phyloP scores from a whole-genome alignment of 2,888 invertebrate species.

The Leptinotarsa haldemani region DNA sequence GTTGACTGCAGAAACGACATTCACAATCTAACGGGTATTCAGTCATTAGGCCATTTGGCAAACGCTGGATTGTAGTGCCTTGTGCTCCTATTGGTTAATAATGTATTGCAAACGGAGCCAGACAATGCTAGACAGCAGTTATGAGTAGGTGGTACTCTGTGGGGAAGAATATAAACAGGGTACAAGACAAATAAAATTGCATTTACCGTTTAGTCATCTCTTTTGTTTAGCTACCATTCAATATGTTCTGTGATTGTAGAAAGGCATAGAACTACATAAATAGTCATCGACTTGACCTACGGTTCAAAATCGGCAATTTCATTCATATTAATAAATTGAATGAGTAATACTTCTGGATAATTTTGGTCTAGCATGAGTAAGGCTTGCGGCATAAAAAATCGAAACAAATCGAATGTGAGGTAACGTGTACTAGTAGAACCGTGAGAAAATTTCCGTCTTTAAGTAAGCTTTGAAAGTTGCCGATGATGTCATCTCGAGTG shows the following conservation, averaged over 20 bases:
- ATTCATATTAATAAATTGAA: conserved; percentile 19
- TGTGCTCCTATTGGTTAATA: not conserved
- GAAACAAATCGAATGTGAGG: conserved; percentile 15
- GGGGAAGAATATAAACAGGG: not conserved
- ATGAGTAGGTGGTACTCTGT: not conserved
- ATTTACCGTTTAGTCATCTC: no score
- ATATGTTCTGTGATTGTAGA: not conserved
- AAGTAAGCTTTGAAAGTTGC: conserved; percentile 11
- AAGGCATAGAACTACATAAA: not conserved
- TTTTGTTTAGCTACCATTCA: not conserved
- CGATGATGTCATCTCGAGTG: conserved; percentile 17
- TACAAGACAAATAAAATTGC: not conserved
- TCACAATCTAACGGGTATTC: conserved; percentile 1
- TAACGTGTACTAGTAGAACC: conserved; percentile 2
- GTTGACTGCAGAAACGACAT: not conserved
- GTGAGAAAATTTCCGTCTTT: conserved; percentile 19
- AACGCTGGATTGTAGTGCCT: not conserved
- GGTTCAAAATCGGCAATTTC: not conserved
- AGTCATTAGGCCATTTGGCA: conserved; percentile 16
- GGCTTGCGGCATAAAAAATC: not conserved
- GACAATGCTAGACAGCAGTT: not conserved
- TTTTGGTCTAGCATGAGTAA: conserved; percentile 24
- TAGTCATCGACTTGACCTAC: conserved; percentile 5
- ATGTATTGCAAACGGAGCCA: not conserved
- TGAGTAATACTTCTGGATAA: conserved; percentile 25